These are phyloP conservation scores for Phocides pigmalion DNA, from an alignment of 1,140 invertebrate species.

Conservation along the genomic window DNA sequence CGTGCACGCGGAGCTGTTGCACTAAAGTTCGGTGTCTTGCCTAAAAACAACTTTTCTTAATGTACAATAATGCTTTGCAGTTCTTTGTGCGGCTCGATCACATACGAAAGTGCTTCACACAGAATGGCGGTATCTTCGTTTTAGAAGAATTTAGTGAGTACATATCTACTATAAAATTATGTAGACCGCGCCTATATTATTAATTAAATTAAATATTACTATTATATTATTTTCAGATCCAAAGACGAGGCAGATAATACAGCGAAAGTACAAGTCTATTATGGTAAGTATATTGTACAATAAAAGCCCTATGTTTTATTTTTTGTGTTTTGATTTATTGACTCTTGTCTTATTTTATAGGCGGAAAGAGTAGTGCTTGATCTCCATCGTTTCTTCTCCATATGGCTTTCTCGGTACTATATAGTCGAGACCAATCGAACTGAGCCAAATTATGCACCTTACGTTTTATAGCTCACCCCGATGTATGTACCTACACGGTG, in stretches of 20 bases:
- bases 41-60: not conserved
- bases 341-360: slow-evolving; percentile 76
- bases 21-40: not conserved
- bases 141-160: slow-evolving; percentile 99
- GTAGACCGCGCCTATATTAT: not conserved
- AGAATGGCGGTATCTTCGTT: slow-evolving; percentile 99
- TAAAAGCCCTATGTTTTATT: slow-evolving; percentile 42
- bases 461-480: slow-evolving; percentile 66
- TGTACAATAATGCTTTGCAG: slow-evolving; percentile 88
- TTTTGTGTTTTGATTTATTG: slow-evolving; percentile 52
- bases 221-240: slow-evolving; percentile 91
- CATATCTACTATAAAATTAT: slow-evolving; percentile 23
- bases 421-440: slow-evolving; percentile 65
- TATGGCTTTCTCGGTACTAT: slow-evolving; percentile 80
- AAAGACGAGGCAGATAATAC: slow-evolving; percentile 97
- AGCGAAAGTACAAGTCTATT: slow-evolving; percentile 98
- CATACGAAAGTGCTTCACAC: slow-evolving; percentile 99
- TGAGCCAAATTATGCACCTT: slow-evolving; percentile 67
- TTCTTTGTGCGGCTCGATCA: slow-evolving; percentile 99
- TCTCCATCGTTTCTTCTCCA: slow-evolving; percentile 80
- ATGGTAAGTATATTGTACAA: slow-evolving; percentile 91
- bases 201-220: not conserved
- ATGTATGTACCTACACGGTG: slow-evolving; percentile 71
- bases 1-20: not conserved
- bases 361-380: slow-evolving; percentile 82